Percentiles rank a stretch among this genome's conserved stretches.
These are phyloP conservation scores for Syngnathus acus DNA, from an alignment of 2,797 vertebrate species.

Conservation along the genomic window DNA sequence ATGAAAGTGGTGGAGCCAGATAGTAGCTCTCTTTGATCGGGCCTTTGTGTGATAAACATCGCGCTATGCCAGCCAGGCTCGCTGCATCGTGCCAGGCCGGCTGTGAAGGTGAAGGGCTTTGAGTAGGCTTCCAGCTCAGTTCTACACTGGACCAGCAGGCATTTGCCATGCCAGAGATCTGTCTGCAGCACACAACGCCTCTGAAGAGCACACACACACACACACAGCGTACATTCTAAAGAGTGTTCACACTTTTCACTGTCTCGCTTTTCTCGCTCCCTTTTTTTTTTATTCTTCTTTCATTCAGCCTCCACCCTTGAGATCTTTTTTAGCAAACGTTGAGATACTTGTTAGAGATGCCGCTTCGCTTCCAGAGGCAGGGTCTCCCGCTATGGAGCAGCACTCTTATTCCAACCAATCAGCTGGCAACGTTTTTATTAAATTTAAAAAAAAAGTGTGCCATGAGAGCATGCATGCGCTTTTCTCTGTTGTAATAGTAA, in stretches of 20 bases:
- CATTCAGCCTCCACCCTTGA: slow-evolving; percentile 17
- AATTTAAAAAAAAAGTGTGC: slow-evolving; percentile 39
- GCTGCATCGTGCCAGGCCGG: slow-evolving; percentile 51
- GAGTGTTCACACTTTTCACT: slow-evolving; percentile 37
- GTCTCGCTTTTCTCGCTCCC: slow-evolving; percentile 13
- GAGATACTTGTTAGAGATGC: slow-evolving; percentile 52
- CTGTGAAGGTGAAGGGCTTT: slow-evolving; percentile 70
- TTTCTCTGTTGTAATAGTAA: slow-evolving; percentile 57
- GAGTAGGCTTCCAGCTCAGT: slow-evolving; percentile 59
- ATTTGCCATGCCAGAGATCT: slow-evolving; percentile 58
- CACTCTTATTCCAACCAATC: slow-evolving; percentile 60
- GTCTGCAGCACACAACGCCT: slow-evolving; percentile 28
- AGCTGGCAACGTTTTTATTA: slow-evolving; percentile 58
- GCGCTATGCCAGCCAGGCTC: slow-evolving; percentile 59
- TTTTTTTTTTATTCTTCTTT: slow-evolving; percentile 19
- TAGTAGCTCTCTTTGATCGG: slow-evolving; percentile 71
- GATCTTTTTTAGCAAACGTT: slow-evolving; percentile 17
- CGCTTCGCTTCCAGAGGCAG: slow-evolving; percentile 31
- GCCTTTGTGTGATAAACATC: slow-evolving; percentile 75
- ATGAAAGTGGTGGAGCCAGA: slow-evolving; percentile 73
- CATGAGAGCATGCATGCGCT: slow-evolving; percentile 17
- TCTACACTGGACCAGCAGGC: slow-evolving; percentile 58
- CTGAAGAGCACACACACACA: slow-evolving; percentile 14
- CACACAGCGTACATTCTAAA: slow-evolving; percentile 6
- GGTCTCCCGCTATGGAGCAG: slow-evolving; percentile 26